Evolutionary conservation across 2,797 vertebrate genomes (phyloP), one percentile per base, ranked within the genome.

Genomic region (Enteromius thamalakanensis): DNA sequence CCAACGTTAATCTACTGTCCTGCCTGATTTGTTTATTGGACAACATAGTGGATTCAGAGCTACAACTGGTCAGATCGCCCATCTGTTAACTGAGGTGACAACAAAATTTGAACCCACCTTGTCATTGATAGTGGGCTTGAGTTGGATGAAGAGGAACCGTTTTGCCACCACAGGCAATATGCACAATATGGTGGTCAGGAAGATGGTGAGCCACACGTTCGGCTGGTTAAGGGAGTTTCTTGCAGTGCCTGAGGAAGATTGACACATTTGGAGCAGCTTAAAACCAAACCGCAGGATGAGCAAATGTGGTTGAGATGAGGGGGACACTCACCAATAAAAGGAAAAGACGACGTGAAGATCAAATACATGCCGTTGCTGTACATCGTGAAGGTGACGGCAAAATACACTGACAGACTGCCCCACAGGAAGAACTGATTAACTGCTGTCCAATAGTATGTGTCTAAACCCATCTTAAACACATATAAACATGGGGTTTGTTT

Each of bases 351-450:
- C 9, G 96, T 96, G 91, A 97, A 96, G 88, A 96, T 94, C 88
- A 96, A 88, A 88, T 96, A 99, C 94, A 97, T 96, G 92, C 96
- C 97, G 0, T 97, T 96, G 88, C 97, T 98, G 88, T 96, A 97
- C 95, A 98, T 96, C 88, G 98, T 96, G 90, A 98, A 96, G 0
- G 94, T 95, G 89, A 97, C 87, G 68, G 95, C 95, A 79, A 98
- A 99, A 92, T 98, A 99, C 70, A 95, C 92, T 0, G 95, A 94
- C 88, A 98, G 93, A 92, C 97, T 99, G 32, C 97, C 97, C 97
- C 97, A 99, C 68, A 96, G 92, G 82, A 98, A 96, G 83, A 98
- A 94, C 80, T 99, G 98, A 92, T 96, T 98, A 83, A 98, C 92
- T 2, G 95, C 90, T 0, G 97, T 99, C 98, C 98, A 99, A 91